A percentile compares a stretch with the other conserved stretches of the same genome.
Conservation (phyloP, 35 echinoderm and acorn worm genomes). For the Heliocidaris tuberculata region DNA sequence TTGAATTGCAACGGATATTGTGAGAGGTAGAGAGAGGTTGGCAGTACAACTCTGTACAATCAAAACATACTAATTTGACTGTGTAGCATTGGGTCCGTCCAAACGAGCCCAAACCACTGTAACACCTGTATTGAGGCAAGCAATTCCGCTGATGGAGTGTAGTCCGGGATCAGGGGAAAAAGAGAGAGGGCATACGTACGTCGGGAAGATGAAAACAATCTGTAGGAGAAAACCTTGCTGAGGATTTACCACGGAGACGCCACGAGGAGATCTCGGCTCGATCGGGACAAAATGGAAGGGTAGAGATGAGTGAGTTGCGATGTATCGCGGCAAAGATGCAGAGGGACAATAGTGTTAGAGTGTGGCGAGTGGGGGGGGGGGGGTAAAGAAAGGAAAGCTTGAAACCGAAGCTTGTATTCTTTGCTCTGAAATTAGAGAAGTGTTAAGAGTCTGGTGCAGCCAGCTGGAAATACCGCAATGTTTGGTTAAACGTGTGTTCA, state of each 20-base stretch:
- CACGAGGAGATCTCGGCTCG: background rate
- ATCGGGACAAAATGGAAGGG: constrained; percentile 9
- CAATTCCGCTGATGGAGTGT: background rate
- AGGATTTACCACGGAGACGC: background rate
- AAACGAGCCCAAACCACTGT: background rate
- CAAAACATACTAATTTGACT: background rate
- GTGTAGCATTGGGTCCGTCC: background rate
- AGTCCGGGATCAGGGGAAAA: background rate
- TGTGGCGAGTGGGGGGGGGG: too few species aligned
- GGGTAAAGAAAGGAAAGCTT: background rate
- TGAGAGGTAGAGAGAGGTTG: background rate
- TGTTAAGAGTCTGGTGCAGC: background rate
- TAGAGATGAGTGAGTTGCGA: background rate
- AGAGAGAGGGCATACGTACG: background rate
- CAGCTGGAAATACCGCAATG: background rate
- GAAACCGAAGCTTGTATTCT: background rate
- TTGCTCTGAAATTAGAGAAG: background rate
- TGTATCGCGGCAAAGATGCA: background rate
- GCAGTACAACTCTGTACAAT: background rate
- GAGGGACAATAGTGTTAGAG: background rate
- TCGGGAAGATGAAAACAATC: background rate
- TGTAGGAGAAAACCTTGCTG: background rate
- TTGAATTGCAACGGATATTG: background rate
- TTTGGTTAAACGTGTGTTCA: background rate
- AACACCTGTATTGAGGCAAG: background rate